Conservation (phyloP, 2,113 vertebrate species). For the Phycodurus eques region DNA sequence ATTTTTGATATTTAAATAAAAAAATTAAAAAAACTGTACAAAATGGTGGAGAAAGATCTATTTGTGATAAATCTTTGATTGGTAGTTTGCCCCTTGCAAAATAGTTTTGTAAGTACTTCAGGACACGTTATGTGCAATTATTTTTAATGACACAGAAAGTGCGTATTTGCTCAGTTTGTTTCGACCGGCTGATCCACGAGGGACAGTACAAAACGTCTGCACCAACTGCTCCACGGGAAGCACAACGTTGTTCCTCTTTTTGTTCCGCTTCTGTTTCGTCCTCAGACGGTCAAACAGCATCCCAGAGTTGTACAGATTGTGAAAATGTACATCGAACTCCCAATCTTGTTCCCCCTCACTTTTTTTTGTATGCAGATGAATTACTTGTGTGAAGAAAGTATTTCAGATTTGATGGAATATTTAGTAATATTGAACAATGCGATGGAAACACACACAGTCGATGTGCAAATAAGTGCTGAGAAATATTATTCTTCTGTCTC, state of each 20-base stretch:
- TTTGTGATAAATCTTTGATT: slow-evolving; percentile 71
- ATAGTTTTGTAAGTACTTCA: slow-evolving; percentile 57
- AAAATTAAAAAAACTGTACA: slow-evolving; percentile 37
- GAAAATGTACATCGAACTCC: slow-evolving; percentile 74
- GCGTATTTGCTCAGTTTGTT: slow-evolving; percentile 24
- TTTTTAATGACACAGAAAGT: slow-evolving; percentile 34
- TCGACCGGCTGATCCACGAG: background rate
- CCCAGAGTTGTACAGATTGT: slow-evolving; percentile 76
- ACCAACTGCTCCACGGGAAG: slow-evolving; percentile 50
- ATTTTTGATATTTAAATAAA: slow-evolving; percentile 69
- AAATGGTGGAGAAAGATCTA: slow-evolving; percentile 56
- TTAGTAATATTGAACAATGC: slow-evolving; percentile 77
- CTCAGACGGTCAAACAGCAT: slow-evolving; percentile 46
- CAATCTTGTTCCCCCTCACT: slow-evolving; percentile 65
- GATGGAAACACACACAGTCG: slow-evolving; percentile 68
- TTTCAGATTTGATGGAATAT: slow-evolving; percentile 76
- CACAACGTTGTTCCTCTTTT: slow-evolving; percentile 58
- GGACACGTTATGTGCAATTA: slow-evolving; percentile 51
- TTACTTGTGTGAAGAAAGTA: slow-evolving; percentile 75
- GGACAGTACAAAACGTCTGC: slow-evolving; percentile 17
- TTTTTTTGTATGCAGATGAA: slow-evolving; percentile 77
- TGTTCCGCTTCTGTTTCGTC: slow-evolving; percentile 60
- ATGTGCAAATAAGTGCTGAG: slow-evolving; percentile 79
- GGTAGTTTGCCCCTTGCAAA: slow-evolving; percentile 52
- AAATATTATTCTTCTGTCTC: slow-evolving; percentile 81